Evolutionary conservation across 2,113 vertebrate species (phyloP), one percentile per base, ranked within the genome.

Genomic region (Heteronetta atricapilla): DNA sequence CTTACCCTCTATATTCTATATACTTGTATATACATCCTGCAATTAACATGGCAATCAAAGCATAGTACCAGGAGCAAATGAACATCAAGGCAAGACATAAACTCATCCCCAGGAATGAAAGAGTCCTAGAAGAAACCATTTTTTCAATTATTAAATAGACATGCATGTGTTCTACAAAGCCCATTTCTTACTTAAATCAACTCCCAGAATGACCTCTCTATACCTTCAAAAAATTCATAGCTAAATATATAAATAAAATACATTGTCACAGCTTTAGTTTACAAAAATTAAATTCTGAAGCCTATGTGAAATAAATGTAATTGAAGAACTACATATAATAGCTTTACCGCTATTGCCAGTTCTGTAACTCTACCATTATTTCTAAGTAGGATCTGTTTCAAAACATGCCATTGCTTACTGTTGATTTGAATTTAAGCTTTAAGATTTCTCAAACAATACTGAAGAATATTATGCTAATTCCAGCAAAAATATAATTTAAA

Each of bases 1-100:
- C 98, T 98, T 97, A 99, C 99, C 99, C 99, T 92, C 99, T 98
- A 97, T 99, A 99, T 95, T 99, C 99, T 33, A 99, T 99, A 97
- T 99, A 99, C 95, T 99, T 99, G 97, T 99, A 99, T 98, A 99
- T 99, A 96, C 98, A 99, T 95, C 98, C 97, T 26, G 99, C 99
- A 25, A 99, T 98, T 52, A 98, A 97, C 98, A 99, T 99, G 95
- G 99, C 99, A 33, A 98, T 94, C 60, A 99, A 98, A 12, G 99
- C 99, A 26, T 99, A 99, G 97, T 99, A 99, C 99, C 99, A 99
- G 80, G 99, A 99, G 66, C 98, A 99, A 97, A 99, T 98, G 97
- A 99, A 99, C 99, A 99, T 99, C 95, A 99, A 98, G 31, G 99
- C 98, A 50, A 99, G 98, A 97, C 99, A 99, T 94, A 99, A 98